Evolutionary conservation across 2,888 invertebrate species (phyloP), one percentile per base, ranked within the genome.

Genomic region (Amblyjoppa fuscipennis): DNA sequence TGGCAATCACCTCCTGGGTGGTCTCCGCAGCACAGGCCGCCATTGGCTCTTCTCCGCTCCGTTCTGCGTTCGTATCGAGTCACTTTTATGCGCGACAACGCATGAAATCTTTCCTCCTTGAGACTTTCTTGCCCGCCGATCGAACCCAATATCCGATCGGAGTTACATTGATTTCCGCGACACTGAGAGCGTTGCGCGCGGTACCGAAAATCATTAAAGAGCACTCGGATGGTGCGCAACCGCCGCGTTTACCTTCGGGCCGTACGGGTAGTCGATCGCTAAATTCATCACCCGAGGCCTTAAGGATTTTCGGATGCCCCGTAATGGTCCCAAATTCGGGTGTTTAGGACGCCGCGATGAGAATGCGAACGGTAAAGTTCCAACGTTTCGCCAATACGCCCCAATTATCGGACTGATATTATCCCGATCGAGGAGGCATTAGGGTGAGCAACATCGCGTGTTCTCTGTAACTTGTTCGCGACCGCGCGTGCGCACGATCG

Each of bases 1-100:
- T 88, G 90, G 92, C 92, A 92, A 93, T 92, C 93, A 91, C 92
- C 91, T 91, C 90, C 89, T 93, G 93, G 93, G 93, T 93, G 93
- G 93, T 93, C 93, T 83, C 49, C 83, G 64, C 70, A 79, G 69
- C 66, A 51, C 85, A 87, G 16, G 90, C 76, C 89, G 91, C 92
- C 92, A 91, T 88, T 85, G 91, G 92, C 91, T 83, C 89, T 82
- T 77, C 77, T 76, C 75, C 68, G 56, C 61, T 71, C 61, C 66
- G 66, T 59, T 64, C 66, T 87, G 83, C 84, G 75, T 83, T 74
- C 71, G 82, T 85, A 87, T 89, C 86, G 77, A 88, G 85, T 85
- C 87, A 86, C 87, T 89, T 85, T 73, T 56, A 56, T 53, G 73
- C 66, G 34, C 66, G 34, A 81, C 61, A 70, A 64, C 70, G n/a